Conservation (phyloP, 2,888 invertebrate genomes). For the Apomyelois bistriatella region DNA sequence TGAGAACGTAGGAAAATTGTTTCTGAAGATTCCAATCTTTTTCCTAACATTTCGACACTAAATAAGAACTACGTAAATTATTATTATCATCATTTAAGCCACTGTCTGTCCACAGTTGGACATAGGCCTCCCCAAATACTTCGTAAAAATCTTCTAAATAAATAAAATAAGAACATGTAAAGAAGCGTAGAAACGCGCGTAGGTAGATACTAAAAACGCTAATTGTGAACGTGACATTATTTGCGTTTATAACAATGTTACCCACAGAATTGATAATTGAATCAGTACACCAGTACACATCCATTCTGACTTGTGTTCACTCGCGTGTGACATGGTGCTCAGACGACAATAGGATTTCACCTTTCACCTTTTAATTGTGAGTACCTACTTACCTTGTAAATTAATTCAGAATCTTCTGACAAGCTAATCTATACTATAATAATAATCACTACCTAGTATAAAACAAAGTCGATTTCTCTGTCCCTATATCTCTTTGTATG, state of each 20-base stretch:
- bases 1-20: too few species aligned
- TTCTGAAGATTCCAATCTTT: too few species aligned
- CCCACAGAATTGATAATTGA: constrained; percentile 1
- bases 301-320: background rate
- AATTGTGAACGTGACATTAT: background rate
- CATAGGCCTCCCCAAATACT: too few species aligned
- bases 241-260: background rate
- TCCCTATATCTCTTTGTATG: too few species aligned
- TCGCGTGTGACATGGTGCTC: background rate
- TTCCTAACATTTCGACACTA: too few species aligned
- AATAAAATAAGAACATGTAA: background rate
- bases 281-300: background rate
- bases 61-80: too few species aligned
- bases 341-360: background rate
- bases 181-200: background rate
- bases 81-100: too few species aligned
- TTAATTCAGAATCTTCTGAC: background rate
- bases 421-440: too few species aligned
- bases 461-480: too few species aligned
- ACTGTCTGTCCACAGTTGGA: too few species aligned
- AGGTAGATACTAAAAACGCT: background rate
- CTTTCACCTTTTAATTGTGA: background rate
- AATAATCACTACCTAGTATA: too few species aligned
- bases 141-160: too few species aligned
- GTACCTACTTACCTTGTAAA: background rate